A percentile compares a stretch with the other conserved stretches of the same genome.
Evolutionary conservation across 2,797 vertebrate species (phyloP).

Genomic region (Heteromormyrus szaboi): DNA sequence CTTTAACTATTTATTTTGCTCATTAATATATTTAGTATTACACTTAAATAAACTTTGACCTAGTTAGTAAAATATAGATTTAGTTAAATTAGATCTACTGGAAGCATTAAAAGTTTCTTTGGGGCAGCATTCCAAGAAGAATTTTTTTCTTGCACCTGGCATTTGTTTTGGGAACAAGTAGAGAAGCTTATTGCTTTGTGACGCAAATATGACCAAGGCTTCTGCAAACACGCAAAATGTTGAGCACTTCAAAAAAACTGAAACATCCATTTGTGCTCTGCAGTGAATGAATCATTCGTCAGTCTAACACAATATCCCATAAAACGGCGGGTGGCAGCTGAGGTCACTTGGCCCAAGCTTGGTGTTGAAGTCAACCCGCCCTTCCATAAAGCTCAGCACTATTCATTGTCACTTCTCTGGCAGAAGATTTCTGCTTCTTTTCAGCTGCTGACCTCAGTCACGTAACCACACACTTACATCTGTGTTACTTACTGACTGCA

Average conservation of each 20-base stretch:
- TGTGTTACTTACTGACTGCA: background rate
- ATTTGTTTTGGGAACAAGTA: slow-evolving; percentile 32
- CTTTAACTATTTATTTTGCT: background rate
- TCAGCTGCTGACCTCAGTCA: background rate
- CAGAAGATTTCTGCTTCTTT: background rate
- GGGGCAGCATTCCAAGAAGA: slow-evolving; percentile 16
- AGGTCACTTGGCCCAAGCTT: slow-evolving; percentile 36
- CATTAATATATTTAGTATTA: background rate
- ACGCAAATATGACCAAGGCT: slow-evolving; percentile 21
- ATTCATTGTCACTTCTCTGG: background rate
- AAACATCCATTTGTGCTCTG: slow-evolving; percentile 28
- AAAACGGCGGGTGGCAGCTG: slow-evolving; percentile 36
- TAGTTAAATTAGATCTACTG: background rate
- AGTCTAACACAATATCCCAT: slow-evolving; percentile 25
- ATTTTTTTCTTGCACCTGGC: slow-evolving; percentile 32
- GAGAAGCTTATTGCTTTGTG: slow-evolving; percentile 18
- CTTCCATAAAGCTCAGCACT: background rate
- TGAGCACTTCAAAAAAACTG: slow-evolving; percentile 18
- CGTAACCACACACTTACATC: background rate
- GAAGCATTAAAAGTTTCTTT: slow-evolving; percentile 24
- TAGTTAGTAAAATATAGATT: slow-evolving; percentile 7
- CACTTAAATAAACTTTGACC: slow-evolving; percentile 5
- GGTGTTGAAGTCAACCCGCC: slow-evolving; percentile 36
- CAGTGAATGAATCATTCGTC: slow-evolving; percentile 29
- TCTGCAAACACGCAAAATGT: slow-evolving; percentile 26